Conservation (phyloP, 23 tunicate species). For the Clavelina lepadiformis region DNA sequence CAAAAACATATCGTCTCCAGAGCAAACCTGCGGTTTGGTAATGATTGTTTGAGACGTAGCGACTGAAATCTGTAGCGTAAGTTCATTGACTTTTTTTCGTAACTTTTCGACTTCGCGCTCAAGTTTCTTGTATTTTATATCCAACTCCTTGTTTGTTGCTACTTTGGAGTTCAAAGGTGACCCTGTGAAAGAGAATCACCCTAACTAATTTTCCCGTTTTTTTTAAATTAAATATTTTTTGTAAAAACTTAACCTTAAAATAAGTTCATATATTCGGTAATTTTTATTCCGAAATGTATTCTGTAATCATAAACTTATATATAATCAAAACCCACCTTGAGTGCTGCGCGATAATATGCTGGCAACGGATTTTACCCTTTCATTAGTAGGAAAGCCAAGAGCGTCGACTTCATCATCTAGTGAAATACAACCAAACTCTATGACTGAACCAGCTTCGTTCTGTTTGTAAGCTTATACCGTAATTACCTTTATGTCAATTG, state of each 20-base stretch:
- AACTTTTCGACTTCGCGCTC: conserved; percentile 1
- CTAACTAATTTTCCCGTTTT: background rate
- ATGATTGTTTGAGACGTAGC: background rate
- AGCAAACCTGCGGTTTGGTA: background rate
- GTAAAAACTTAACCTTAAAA: no score
- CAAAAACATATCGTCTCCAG: no score
- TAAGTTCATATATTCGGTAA: no score
- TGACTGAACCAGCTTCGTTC: background rate
- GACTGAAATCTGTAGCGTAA: background rate
- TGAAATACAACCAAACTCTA: background rate
- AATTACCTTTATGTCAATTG: background rate
- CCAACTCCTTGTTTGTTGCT: background rate
- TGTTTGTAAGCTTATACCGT: background rate
- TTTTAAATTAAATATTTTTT: no score
- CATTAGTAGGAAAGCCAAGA: background rate
- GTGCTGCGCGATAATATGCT: background rate
- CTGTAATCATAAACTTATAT: no score
- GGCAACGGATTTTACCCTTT: background rate
- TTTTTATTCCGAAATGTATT: no score
- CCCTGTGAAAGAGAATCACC: no score
- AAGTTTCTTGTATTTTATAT: background rate
- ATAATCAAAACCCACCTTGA: no score
- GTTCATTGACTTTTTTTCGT: background rate
- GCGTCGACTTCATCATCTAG: background rate
- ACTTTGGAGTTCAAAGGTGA: background rate